Evolutionary conservation across 1,140 invertebrate species (phyloP).

Genomic region (Trypoxylus dichotomus): DNA sequence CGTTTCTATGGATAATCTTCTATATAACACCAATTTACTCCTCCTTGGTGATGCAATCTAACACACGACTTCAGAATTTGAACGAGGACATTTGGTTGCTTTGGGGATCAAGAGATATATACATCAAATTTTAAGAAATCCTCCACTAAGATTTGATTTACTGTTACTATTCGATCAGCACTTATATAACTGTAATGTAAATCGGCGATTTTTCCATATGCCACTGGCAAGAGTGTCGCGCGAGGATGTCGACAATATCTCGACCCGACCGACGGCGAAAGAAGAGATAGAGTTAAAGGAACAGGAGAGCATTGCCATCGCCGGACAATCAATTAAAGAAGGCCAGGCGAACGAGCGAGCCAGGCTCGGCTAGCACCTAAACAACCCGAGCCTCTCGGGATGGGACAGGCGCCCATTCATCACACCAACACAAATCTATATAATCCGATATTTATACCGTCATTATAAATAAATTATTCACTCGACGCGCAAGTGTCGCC

Average conservation of each 20-base stretch:
- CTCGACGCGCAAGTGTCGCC: slow-evolving; percentile 42
- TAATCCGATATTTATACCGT: slow-evolving; percentile 53
- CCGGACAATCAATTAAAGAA: slow-evolving; percentile 31
- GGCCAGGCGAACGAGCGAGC: neutral
- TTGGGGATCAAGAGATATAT: too few relatives aligned
- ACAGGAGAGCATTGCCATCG: neutral
- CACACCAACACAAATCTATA: slow-evolving; percentile 53
- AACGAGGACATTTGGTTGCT: too few relatives aligned
- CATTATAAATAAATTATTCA: slow-evolving; percentile 54
- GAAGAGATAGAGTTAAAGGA: neutral
- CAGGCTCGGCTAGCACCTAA: neutral
- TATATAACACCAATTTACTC: too few relatives aligned
- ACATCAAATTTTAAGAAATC: too few relatives aligned
- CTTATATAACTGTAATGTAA: slow-evolving; percentile 30
- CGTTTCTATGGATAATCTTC: too few relatives aligned
- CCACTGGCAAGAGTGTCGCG: slow-evolving; percentile 33
- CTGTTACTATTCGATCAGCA: slow-evolving; percentile 15
- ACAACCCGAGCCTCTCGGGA: neutral
- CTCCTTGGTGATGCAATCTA: too few relatives aligned
- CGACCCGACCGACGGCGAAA: slow-evolving; percentile 32
- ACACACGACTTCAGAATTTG: too few relatives aligned
- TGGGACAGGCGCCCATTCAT: slow-evolving; percentile 43
- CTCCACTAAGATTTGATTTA: too few relatives aligned
- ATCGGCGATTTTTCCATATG: slow-evolving; percentile 27
- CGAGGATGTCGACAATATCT: neutral